Base-by-base conservation (phyloP, 2,888 invertebrate species). In the Acanthoscelides obtectus region DNA sequence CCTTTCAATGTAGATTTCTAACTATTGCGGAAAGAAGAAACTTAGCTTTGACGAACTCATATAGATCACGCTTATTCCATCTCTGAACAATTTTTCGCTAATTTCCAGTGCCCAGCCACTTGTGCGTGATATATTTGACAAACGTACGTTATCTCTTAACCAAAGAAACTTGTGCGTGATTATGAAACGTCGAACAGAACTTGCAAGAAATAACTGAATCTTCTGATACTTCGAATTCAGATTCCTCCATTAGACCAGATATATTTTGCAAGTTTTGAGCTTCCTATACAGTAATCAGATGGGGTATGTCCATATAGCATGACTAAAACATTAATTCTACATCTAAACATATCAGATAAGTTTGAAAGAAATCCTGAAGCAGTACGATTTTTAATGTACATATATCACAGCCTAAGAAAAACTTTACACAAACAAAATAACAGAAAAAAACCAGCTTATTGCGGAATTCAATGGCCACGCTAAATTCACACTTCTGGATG, bases 81-180 rank as follows among this genome's bases (percentile, higher is more conserved):
- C n/a, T n/a, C n/a, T n/a, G 17, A 45, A 45, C 45, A 45, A 17
- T 45, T 45, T 12, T 45, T 45, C 45, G 45, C 45, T 12, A 45
- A 45, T 6, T 2, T 6, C 25, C 25, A 67, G 21, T 6, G 0
- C 8, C 25, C 25, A 67, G 21, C 17, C 20, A 64, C 67, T 70
- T 70, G 70, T 70, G 70, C 70, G 70, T 70, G 70, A 67, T 45
- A 63, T 45, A 27, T 45, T 68, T 64, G 70, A 70, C 70, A 64
- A 45, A 68, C 70, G 70, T 70, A 64, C 70, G 45, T 64, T 21
- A 64, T 20, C 67, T 67, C 20, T 27, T 66, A 22, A 45, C 45
- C 45, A 45, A 45, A 45, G 45, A 45, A 45, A 12, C 45, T 45
- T 45, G 45, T 45, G 45, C 45, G 45, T 45, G 45, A 45, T 45